Evolutionary conservation across 2,888 invertebrate genomes (phyloP).

Genomic region (Sphaeridia pumilis): DNA sequence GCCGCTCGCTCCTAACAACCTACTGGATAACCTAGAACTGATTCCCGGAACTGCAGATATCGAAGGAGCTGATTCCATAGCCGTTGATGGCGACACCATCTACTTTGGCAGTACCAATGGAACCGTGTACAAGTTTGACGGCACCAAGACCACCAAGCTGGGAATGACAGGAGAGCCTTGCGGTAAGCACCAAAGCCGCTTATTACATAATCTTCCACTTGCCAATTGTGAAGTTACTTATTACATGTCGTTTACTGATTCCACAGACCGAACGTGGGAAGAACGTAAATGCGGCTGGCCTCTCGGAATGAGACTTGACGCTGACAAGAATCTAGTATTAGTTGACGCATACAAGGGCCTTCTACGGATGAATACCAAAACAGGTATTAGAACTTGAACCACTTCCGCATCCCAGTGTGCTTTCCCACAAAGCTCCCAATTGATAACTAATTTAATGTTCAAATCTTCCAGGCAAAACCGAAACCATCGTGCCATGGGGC

Average conservation of each 20-base stretch:
- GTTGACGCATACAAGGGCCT: conserved; percentile 44
- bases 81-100: background rate
- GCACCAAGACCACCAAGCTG: too few relatives aligned
- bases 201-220: too few relatives aligned
- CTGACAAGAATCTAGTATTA: conserved; percentile 38
- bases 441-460: background rate
- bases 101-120: background rate
- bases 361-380: conserved; percentile 41
- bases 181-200: too few relatives aligned
- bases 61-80: background rate
- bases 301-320: conserved; percentile 43
- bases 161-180: too few relatives aligned
- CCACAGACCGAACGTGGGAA: conserved; percentile 35
- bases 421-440: background rate
- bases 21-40: background rate
- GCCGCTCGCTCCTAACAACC: background rate
- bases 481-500: background rate
- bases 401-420: too few relatives aligned
- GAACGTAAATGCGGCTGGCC: conserved; percentile 45
- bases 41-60: background rate
- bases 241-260: background rate
- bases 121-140: background rate
- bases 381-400: conserved; percentile 36
- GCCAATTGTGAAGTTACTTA: background rate
- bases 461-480: background rate